A percentile compares a stretch with the other conserved stretches of the same genome.
These are phyloP conservation scores for Chionoecetes opilio DNA, from an alignment of 1,140 invertebrate genomes.

Conservation along the genomic window DNA sequence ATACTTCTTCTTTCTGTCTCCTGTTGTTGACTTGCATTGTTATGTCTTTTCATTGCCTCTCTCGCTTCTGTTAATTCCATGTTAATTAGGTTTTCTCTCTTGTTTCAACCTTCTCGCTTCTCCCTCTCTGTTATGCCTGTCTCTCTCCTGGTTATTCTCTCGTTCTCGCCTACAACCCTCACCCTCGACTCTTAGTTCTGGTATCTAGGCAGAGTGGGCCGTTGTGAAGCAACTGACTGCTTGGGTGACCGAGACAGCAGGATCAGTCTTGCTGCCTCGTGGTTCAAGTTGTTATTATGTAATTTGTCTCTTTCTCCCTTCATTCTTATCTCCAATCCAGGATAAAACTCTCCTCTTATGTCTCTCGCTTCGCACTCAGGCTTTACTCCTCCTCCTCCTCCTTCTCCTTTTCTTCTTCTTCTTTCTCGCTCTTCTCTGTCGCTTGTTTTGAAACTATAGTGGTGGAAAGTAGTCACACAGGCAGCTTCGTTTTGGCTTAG, in stretches of 20 bases:
- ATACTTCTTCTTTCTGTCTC: not conserved
- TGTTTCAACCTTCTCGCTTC: slow-evolving; percentile 17
- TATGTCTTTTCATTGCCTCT: not conserved
- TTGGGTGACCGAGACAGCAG: not conserved
- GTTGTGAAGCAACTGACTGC: not conserved
- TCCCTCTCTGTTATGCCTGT: not conserved
- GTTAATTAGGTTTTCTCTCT: slow-evolving; percentile 15
- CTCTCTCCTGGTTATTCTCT: not conserved
- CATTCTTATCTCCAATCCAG: not conserved
- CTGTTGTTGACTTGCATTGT: not conserved
- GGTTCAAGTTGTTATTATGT: not conserved
- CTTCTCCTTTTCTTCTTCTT: not conserved
- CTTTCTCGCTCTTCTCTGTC: not conserved
- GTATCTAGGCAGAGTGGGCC: too few relatives aligned
- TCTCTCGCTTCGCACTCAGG: not conserved
- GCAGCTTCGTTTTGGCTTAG: too few relatives aligned
- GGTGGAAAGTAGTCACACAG: too few relatives aligned
- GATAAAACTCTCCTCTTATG: not conserved
- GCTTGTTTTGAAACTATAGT: too few relatives aligned
- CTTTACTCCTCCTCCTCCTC: not conserved
- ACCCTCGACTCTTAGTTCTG: too few relatives aligned
- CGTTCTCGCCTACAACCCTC: too few relatives aligned
- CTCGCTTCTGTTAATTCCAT: not conserved
- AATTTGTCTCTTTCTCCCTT: slow-evolving; percentile 8
- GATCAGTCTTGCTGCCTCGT: not conserved